phyloP scores from a whole-genome alignment of 2,888 invertebrate genomes.

The Ochlodes sylvanus region DNA sequence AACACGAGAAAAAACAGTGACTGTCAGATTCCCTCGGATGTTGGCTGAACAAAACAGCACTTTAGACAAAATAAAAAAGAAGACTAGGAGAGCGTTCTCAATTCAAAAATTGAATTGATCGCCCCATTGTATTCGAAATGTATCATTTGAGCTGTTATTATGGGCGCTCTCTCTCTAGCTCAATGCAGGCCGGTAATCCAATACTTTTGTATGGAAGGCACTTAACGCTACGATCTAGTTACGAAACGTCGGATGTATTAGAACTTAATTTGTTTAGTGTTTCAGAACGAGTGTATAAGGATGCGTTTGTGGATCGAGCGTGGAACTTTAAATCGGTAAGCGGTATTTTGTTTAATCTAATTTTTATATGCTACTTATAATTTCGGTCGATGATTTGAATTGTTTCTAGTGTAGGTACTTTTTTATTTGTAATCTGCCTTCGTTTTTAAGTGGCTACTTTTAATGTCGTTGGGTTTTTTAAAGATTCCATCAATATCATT shows the following conservation, averaged over 20 bases:
- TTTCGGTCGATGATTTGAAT: conserved; percentile 35
- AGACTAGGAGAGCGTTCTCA: conserved; percentile 83
- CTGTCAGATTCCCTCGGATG: conserved; percentile 83
- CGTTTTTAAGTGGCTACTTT: too few relatives aligned
- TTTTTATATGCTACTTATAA: conserved; percentile 36
- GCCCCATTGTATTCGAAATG: conserved; percentile 85
- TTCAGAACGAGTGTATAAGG: conserved; percentile 49
- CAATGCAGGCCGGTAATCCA: conserved; percentile 82
- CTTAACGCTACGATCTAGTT: conserved; percentile 70
- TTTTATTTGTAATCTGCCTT: conserved; percentile 9
- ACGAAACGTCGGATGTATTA: conserved; percentile 68
- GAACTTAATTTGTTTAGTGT: conserved; percentile 65
- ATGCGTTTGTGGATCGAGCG: conserved; percentile 40
- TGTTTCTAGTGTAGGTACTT: conserved; percentile 36
- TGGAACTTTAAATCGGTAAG: conserved; percentile 32
- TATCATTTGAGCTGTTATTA: conserved; percentile 86
- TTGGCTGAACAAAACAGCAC: conserved; percentile 84
- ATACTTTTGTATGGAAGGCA: conserved; percentile 85
- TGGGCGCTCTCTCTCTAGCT: conserved; percentile 78
- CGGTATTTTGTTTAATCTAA: conserved; percentile 39
- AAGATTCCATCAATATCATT: too few relatives aligned
- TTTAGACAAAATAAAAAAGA: conserved; percentile 79
- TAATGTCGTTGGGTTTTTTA: too few relatives aligned
- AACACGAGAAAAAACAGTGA: conserved; percentile 81
- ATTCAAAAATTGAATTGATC: conserved; percentile 86